Conservation (phyloP, 2,797 vertebrate species). For the Alcedo atthis region DNA sequence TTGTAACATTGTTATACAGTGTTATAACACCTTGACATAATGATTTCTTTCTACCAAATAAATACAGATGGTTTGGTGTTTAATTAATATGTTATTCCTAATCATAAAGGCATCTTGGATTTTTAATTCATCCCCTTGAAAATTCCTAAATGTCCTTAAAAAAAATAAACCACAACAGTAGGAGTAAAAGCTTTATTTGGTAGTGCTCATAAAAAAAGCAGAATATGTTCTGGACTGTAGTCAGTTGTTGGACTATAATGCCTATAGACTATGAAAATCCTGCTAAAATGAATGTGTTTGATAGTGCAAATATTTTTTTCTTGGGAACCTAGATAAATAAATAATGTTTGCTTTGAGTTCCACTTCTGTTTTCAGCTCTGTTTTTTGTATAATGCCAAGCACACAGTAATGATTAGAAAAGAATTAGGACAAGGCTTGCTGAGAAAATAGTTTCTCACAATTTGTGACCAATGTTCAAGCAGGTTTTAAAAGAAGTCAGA, state of each 20-base stretch:
- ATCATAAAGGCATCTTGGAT: neutral
- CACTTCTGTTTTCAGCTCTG: neutral
- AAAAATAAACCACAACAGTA: rapidly evolving
- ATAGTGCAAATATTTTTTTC: neutral
- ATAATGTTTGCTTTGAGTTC: neutral
- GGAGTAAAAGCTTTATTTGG: neutral
- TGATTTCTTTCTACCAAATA: neutral
- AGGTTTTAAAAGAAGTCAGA: neutral
- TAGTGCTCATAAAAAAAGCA: neutral
- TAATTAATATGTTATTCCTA: neutral
- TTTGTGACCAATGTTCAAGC: neutral
- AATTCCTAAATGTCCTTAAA: neutral
- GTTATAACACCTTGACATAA: neutral
- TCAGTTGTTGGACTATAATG: neutral
- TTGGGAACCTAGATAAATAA: neutral
- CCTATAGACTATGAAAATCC: neutral
- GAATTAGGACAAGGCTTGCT: neutral
- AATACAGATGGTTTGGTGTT: neutral
- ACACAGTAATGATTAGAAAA: neutral
- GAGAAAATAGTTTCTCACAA: neutral
- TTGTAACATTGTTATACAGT: neutral
- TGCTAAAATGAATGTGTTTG: neutral
- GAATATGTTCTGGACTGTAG: neutral
- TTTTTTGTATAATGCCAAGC: neutral
- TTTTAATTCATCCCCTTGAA: neutral